Base-by-base conservation (phyloP, 2,113 vertebrate species). In the Cinclus cinclus region DNA sequence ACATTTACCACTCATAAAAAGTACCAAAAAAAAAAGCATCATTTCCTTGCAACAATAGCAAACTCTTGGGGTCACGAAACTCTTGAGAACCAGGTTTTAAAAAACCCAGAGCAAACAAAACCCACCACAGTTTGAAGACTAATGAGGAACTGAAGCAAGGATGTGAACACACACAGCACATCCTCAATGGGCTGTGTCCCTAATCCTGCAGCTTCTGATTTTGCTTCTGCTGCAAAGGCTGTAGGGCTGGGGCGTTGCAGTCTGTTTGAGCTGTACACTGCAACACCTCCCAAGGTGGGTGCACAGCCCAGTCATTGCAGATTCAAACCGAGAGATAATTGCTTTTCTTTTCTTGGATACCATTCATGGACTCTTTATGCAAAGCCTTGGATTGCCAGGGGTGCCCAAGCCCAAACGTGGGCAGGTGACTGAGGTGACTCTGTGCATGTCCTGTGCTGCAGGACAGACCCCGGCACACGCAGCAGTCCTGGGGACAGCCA, bases 1-100 rank as follows among this genome's bases (percentile, higher is more conserved):
- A 97, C 97, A 98, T 98, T 98, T 98, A 98, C 96, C 98, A 98
- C 98, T 97, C 97, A 98, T 92, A 96, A 98, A 97, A 97, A 37
- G 35, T 37, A 37, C 35, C 7, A 95, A 96, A 98, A 95, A 95
- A 37, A 95, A 95, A 41, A 62, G 92, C 96, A 97, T 98, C 78
- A 98, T 98, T 98, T 98, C 94, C 50, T 75, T 93, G 95, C 94
- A 97, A 97, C 92, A 97, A 92, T 85, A 98, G 79, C 37, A 95
- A 97, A 98, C 94, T 97, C 95, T 81, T 58, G 86, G 96, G 96
- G 91, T 97, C 96, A 92, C 46, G 97, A 98, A 98, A 98, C 97
- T 97, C 98, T 98, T 93, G 97, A 98, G 97, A 98, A 96, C 49
- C 87, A 96, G 58, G 37, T 89, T 64, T 89, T 28, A 67, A 18